Evolutionary conservation across 2,888 invertebrate species (phyloP).

Genomic region (Diarsia brunnea): DNA sequence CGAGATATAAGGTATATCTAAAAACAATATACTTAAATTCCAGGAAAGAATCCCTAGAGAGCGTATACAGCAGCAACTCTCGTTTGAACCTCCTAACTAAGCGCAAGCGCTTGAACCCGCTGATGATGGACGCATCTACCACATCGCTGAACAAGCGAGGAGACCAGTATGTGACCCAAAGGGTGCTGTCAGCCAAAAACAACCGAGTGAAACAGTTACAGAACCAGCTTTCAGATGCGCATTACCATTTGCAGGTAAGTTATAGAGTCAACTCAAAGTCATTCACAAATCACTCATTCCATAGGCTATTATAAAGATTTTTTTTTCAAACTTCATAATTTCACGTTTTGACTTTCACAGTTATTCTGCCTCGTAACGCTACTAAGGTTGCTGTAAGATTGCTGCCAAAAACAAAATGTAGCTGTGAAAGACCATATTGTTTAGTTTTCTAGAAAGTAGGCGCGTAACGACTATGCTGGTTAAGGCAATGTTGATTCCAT

Average conservation of each 20-base stretch:
- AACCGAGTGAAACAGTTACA: constrained; percentile 94
- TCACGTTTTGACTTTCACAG: not conserved
- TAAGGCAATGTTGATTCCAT: not conserved
- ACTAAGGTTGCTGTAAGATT: too few relatives aligned
- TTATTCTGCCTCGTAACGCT: too few relatives aligned
- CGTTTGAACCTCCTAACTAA: constrained; percentile 83
- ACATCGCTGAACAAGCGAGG: constrained; percentile 75
- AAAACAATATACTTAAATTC: constrained; percentile 35
- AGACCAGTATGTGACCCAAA: constrained; percentile 88
- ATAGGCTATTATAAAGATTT: not conserved
- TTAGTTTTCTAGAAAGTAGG: too few relatives aligned
- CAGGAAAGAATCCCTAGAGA: constrained; percentile 86
- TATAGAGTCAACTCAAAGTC: not conserved
- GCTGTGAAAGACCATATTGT: too few relatives aligned
- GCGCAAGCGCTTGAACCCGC: constrained; percentile 82
- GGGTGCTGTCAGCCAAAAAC: constrained; percentile 94
- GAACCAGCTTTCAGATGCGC: constrained; percentile 95
- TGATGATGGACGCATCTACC: constrained; percentile 77
- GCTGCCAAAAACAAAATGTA: too few relatives aligned
- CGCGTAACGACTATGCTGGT: too few relatives aligned
- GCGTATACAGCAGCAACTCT: constrained; percentile 87
- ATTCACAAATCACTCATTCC: too few relatives aligned
- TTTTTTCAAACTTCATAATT: not conserved
- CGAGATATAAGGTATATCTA: not conserved
- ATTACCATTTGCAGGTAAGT: constrained; percentile 93